These are phyloP conservation scores for Tetragonula clypearis DNA, from an alignment of 1,140 invertebrate genomes.

Conservation along the genomic window DNA sequence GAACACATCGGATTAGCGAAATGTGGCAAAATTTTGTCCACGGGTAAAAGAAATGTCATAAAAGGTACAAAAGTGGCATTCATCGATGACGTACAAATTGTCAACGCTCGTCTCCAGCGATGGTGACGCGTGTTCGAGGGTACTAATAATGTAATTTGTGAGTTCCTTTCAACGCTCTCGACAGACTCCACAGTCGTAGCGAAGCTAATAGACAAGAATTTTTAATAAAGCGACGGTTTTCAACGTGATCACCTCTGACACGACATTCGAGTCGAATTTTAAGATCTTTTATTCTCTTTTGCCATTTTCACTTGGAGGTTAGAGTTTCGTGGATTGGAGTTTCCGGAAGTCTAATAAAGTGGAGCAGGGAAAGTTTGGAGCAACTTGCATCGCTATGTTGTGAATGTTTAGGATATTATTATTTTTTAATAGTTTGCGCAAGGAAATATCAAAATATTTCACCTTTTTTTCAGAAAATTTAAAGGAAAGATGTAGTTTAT, in stretches of 20 bases:
- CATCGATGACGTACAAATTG: constrained; percentile 23
- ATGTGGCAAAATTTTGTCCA: neutral
- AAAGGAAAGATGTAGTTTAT: neutral
- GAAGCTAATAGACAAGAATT: constrained; percentile 29
- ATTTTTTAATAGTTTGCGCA: neutral
- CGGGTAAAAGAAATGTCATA: neutral
- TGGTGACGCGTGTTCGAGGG: constrained; percentile 40
- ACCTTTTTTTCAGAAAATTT: neutral
- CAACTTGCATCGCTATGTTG: neutral
- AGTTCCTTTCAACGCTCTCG: constrained; percentile 44
- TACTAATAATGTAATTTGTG: constrained; percentile 50
- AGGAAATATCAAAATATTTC: neutral
- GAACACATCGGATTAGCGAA: neutral
- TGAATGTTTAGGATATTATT: neutral
- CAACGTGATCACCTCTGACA: neutral
- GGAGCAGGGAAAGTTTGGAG: neutral
- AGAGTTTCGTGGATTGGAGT: neutral
- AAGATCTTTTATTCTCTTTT: neutral
- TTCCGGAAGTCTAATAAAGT: neutral
- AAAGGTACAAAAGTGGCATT: constrained; percentile 16
- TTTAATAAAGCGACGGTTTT: constrained; percentile 28
- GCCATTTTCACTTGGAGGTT: neutral
- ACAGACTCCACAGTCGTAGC: constrained; percentile 3
- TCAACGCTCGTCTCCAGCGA: neutral
- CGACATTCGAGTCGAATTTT: constrained; percentile 13